phyloP scores from a whole-genome alignment of 2,797 vertebrate species.

The Champsocephalus gunnari region DNA sequence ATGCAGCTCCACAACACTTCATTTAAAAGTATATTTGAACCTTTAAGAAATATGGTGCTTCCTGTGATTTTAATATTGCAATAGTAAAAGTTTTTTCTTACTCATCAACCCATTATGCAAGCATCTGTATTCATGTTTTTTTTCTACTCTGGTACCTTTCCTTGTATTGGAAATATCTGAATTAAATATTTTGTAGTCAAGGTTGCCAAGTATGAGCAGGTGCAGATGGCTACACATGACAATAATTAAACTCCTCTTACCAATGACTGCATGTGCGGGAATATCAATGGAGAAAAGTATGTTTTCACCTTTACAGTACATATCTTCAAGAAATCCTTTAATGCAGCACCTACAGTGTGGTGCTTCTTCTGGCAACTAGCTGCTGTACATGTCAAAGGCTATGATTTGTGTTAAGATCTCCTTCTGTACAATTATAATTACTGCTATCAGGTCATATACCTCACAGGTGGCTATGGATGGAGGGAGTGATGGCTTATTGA shows the following conservation, averaged over 20 bases:
- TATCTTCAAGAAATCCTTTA: background rate
- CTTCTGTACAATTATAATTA: background rate
- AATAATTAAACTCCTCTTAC: background rate
- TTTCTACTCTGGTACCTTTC: too few species aligned
- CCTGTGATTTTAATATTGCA: too few species aligned
- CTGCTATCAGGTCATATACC: background rate
- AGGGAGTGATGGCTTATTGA: constrained; percentile 7
- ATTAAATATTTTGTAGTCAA: background rate
- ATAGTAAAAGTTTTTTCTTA: too few species aligned
- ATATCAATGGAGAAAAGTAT: too few species aligned
- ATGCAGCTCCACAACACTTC: too few species aligned
- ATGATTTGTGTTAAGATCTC: background rate
- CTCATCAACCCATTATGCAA: background rate
- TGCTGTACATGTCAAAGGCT: constrained; percentile 13
- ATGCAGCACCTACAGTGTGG: background rate
- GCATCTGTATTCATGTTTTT: too few species aligned
- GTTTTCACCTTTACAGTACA: background rate
- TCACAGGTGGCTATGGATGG: background rate
- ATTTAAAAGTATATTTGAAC: too few species aligned
- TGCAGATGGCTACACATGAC: background rate
- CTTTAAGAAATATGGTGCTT: too few species aligned
- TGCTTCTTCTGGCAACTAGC: background rate
- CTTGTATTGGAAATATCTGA: background rate
- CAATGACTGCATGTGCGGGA: background rate
- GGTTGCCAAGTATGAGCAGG: background rate